Percentiles rank a stretch among this genome's conserved stretches.
Evolutionary conservation across 1,140 invertebrate genomes (phyloP).

Genomic region (Palaemon carinicauda): DNA sequence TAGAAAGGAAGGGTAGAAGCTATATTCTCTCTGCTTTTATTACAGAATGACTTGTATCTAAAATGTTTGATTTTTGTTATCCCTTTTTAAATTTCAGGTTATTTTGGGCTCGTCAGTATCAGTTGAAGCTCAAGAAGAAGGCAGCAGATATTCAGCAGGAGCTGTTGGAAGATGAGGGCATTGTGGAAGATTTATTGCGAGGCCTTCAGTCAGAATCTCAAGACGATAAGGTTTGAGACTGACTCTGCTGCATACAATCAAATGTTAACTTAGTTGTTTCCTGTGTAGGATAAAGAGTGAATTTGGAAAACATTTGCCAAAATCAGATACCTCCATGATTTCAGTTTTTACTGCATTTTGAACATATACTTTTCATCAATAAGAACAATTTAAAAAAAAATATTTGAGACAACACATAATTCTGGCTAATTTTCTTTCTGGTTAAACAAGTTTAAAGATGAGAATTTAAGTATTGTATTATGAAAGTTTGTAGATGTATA

Average conservation of each 20-base stretch:
- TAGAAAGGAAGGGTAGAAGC: too few species aligned
- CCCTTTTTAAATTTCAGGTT: neutral
- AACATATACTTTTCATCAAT: neutral
- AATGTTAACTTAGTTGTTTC: neutral
- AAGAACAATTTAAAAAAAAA: too few species aligned
- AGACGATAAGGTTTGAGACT: constrained; percentile 19
- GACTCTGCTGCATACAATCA: neutral
- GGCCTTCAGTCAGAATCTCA: neutral
- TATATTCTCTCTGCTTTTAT: too few species aligned
- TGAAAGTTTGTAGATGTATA: too few species aligned
- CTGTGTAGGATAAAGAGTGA: neutral
- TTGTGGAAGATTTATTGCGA: constrained; percentile 45
- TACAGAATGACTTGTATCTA: too few species aligned
- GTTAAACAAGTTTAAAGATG: neutral
- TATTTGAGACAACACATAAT: too few species aligned
- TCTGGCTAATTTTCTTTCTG: neutral
- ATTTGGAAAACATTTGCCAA: too few species aligned
- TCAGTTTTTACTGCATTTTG: neutral
- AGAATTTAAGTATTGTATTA: too few species aligned
- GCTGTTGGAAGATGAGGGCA: constrained; percentile 33
- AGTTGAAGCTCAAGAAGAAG: constrained; percentile 48
- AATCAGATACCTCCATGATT: too few species aligned
- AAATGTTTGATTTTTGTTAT: too few species aligned
- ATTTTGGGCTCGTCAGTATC: constrained; percentile 52
- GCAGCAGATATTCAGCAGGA: constrained; percentile 47